Percentiles rank a stretch among this genome's conserved stretches.
These are phyloP conservation scores for Akabosia matsudoensis DNA, from an alignment of 1,140 invertebrate species.

Conservation along the genomic window DNA sequence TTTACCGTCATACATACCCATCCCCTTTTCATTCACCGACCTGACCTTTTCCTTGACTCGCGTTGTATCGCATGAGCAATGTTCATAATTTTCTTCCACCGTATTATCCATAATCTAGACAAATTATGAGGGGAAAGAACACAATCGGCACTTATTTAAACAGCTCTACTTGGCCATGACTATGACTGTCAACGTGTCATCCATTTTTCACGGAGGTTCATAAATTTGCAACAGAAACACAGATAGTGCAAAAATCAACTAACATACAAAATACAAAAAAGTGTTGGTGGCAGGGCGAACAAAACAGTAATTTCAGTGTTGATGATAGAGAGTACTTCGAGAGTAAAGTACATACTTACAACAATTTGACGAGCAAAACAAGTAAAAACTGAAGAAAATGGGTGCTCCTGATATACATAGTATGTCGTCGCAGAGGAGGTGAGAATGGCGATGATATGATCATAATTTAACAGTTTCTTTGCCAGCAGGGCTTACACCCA, in stretches of 20 bases:
- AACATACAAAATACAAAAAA: background rate
- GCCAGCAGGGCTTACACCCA: background rate
- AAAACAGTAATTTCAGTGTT: no score
- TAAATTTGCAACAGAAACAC: background rate
- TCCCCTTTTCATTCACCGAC: background rate
- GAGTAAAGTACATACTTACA: no score
- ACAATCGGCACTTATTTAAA: background rate
- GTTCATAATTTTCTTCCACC: no score
- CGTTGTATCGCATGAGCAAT: no score
- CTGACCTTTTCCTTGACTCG: background rate
- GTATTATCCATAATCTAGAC: background rate
- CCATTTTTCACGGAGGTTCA: conserved; percentile 2
- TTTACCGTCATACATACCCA: no score
- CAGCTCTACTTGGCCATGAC: background rate
- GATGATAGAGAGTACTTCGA: no score
- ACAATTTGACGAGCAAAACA: no score
- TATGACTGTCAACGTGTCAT: background rate
- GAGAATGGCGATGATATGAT: background rate
- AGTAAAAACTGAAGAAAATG: no score
- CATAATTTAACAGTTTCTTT: background rate
- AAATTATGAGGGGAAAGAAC: background rate
- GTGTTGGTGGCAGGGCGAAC: background rate
- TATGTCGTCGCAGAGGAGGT: background rate
- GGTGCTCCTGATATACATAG: background rate
- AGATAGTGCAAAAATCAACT: background rate